A percentile compares a stretch with the other conserved stretches of the same genome.
Evolutionary conservation across 2,113 vertebrate species (phyloP).

Genomic region (Sylvilagus bachmani): DNA sequence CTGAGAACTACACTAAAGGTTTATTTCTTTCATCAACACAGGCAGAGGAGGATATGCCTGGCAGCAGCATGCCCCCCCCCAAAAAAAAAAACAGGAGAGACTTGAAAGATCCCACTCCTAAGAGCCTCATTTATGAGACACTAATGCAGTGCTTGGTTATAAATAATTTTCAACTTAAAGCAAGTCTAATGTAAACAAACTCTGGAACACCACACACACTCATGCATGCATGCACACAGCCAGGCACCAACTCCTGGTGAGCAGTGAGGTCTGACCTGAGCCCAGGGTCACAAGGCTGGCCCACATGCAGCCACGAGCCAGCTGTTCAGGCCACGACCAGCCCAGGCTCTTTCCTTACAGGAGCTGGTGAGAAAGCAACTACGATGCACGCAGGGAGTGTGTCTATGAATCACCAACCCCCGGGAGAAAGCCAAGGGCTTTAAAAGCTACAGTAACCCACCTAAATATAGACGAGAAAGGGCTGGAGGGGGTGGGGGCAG

Average conservation of each 20-base stretch:
- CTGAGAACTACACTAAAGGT: background rate
- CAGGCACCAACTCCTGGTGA: background rate
- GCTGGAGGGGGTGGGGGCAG: background rate
- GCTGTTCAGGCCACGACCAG: background rate
- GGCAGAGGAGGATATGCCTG: background rate
- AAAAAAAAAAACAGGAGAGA: background rate
- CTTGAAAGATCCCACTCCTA: background rate
- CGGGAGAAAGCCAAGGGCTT: background rate
- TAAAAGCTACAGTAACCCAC: conserved; percentile 66
- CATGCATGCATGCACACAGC: background rate
- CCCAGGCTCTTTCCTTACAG: background rate
- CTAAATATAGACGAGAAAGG: conserved; percentile 75
- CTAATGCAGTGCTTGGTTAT: background rate
- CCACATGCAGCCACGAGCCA: background rate
- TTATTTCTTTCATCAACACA: background rate
- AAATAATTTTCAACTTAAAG: background rate
- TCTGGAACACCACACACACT: background rate
- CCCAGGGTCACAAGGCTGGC: background rate
- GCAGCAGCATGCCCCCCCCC: too few relatives aligned
- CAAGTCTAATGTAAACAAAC: background rate
- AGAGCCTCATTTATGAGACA: background rate
- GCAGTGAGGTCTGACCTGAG: background rate
- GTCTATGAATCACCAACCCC: background rate
- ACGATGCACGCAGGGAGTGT: background rate
- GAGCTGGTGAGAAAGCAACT: background rate